phyloP scores from a whole-genome alignment of 2,797 vertebrate genomes.

The Glossophaga mutica region DNA sequence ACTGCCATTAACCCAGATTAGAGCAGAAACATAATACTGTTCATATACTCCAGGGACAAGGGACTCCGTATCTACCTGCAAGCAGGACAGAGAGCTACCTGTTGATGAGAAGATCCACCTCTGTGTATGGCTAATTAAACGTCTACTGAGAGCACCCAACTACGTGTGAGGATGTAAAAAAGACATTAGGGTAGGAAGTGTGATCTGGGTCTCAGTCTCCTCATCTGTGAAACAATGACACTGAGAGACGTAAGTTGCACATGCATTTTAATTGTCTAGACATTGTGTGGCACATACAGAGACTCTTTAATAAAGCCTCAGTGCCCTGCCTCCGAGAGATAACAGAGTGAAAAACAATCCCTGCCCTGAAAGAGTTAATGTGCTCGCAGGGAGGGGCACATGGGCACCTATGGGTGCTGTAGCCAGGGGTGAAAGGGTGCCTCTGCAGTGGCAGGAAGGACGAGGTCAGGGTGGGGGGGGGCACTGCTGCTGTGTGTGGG shows the following conservation, averaged over 20 bases:
- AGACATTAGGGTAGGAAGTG: not conserved
- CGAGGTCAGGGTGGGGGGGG: not conserved
- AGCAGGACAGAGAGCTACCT: not conserved
- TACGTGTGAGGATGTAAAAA: not conserved
- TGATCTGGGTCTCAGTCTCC: not conserved
- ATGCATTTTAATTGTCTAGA: not conserved
- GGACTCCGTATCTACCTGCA: not conserved
- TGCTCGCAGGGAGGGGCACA: accelerated
- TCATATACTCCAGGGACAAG: not conserved
- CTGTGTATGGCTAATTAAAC: not conserved
- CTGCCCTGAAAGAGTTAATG: not conserved
- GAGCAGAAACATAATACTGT: not conserved
- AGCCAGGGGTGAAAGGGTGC: not conserved
- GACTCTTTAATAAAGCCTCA: not conserved
- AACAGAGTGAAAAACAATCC: not conserved
- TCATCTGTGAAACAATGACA: not conserved
- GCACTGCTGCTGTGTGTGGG: accelerated
- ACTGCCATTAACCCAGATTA: constrained; percentile 18
- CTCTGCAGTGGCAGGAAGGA: not conserved
- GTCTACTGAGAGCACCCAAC: not conserved
- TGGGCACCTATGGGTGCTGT: too few species aligned
- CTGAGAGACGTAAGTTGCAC: not conserved
- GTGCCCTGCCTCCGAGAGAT: not conserved
- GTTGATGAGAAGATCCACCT: not conserved
- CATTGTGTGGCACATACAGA: not conserved